A percentile compares a stretch with the other conserved stretches of the same genome.
These are phyloP conservation scores for Typhlichthys subterraneus DNA, from an alignment of 2,797 vertebrate genomes.

Conservation along the genomic window DNA sequence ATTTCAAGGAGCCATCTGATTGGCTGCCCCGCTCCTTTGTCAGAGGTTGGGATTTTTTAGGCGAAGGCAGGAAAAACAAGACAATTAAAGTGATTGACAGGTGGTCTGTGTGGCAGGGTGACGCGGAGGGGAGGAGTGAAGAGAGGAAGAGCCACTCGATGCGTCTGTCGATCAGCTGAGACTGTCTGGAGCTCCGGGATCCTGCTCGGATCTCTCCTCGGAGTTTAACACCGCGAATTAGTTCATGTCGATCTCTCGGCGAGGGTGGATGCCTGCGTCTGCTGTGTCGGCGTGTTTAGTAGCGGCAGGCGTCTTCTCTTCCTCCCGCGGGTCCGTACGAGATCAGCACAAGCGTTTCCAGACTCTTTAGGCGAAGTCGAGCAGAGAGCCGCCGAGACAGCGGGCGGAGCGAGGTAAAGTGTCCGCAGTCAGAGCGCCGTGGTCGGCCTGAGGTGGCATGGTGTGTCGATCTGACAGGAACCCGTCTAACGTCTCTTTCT, in stretches of 20 bases:
- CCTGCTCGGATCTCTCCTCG: slow-evolving; percentile 91
- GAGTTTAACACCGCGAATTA: slow-evolving; percentile 83
- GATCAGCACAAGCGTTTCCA: no score
- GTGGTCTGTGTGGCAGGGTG: slow-evolving; percentile 98
- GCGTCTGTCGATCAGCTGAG: slow-evolving; percentile 99
- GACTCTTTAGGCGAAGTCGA: slow-evolving; percentile 58
- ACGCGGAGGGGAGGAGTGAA: slow-evolving; percentile 93
- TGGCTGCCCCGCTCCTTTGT: slow-evolving; percentile 68
- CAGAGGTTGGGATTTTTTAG: slow-evolving; percentile 77
- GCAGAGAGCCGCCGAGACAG: slow-evolving; percentile 49
- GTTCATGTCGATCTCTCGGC: slow-evolving; percentile 84
- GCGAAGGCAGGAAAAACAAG: slow-evolving; percentile 81
- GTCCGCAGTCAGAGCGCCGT: slow-evolving; percentile 83
- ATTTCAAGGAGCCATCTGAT: slow-evolving; percentile 39
- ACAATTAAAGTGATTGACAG: slow-evolving; percentile 99
- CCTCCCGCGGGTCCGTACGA: background rate
- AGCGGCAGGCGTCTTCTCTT: slow-evolving; percentile 11
- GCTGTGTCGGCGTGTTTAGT: slow-evolving; percentile 66
- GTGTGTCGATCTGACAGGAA: slow-evolving; percentile 87
- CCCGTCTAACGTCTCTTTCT: slow-evolving; percentile 79
- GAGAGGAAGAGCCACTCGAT: slow-evolving; percentile 97
- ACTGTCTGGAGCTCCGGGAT: slow-evolving; percentile 94
- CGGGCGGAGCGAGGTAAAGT: slow-evolving; percentile 80
- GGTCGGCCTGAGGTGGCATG: slow-evolving; percentile 88
- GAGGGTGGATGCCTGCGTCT: slow-evolving; percentile 80